A percentile compares a stretch with the other conserved stretches of the same genome.
These are phyloP conservation scores for Mercenaria mercenaria DNA, from an alignment of 1,140 invertebrate species.

Conservation along the genomic window DNA sequence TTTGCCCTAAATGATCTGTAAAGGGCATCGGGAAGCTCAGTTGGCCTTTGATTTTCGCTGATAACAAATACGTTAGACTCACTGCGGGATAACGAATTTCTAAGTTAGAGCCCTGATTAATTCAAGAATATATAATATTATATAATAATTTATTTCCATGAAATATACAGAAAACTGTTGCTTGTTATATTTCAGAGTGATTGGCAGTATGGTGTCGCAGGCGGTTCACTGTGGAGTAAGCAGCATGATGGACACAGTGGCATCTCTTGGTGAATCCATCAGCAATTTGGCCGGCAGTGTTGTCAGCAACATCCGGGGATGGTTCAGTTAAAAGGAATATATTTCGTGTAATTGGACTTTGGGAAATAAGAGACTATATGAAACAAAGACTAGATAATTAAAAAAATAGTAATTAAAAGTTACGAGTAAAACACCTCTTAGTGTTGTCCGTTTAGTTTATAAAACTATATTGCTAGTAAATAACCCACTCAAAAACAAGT, in stretches of 20 bases:
- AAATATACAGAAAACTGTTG: not conserved
- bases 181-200: conserved; percentile 19
- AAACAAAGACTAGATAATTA: too few relatives aligned
- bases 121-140: not conserved
- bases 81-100: not conserved
- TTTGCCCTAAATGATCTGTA: too few relatives aligned
- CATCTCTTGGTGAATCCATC: not conserved
- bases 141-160: not conserved
- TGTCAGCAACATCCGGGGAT: not conserved
- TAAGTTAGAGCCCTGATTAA: not conserved
- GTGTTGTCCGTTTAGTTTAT: too few relatives aligned
- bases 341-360: too few relatives aligned
- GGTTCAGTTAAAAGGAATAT: not conserved
- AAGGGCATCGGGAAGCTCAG: too few relatives aligned
- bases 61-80: too few relatives aligned
- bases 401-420: too few relatives aligned
- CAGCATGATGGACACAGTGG: not conserved
- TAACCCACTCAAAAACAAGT: too few relatives aligned
- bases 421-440: too few relatives aligned
- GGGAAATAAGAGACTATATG: too few relatives aligned
- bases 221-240: conserved; percentile 19
- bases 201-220: conserved; percentile 4
- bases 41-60: too few relatives aligned
- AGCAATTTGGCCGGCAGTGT: not conserved
- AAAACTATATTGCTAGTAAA: too few relatives aligned